These are phyloP conservation scores for Drosophila novamexicana DNA, from an alignment of 1,140 invertebrate species.

Conservation along the genomic window DNA sequence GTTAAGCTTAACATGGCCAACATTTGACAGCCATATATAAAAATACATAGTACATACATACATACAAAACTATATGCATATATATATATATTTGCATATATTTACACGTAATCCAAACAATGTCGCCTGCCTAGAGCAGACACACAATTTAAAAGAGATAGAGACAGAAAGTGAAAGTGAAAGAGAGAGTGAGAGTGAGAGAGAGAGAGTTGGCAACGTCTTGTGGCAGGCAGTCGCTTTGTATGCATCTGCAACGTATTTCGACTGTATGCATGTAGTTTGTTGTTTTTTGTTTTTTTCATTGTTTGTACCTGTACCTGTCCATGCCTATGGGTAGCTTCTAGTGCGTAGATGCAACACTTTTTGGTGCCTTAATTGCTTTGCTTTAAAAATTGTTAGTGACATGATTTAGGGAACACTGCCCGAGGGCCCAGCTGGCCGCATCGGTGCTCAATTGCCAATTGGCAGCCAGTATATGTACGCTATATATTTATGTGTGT, in stretches of 20 bases:
- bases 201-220: neutral
- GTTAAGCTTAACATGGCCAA: slow-evolving; percentile 25
- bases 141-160: slow-evolving; percentile 4
- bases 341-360: slow-evolving; percentile 37
- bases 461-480: neutral
- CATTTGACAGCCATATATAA: slow-evolving; percentile 31
- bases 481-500: neutral
- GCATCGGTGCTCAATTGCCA: slow-evolving; percentile 2
- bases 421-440: slow-evolving; percentile 1
- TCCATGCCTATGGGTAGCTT: slow-evolving; percentile 17
- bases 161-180: neutral
- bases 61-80: slow-evolving; percentile 3
- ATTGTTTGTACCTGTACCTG: slow-evolving; percentile 37
- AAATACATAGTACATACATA: slow-evolving; percentile 7
- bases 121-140: slow-evolving; percentile 19
- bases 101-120: slow-evolving; percentile 20
- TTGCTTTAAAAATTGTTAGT: slow-evolving; percentile 45
- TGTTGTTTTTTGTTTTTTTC: neutral
- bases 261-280: slow-evolving; percentile 26
- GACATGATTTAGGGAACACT: slow-evolving; percentile 34
- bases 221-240: slow-evolving; percentile 7
- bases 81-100: slow-evolving; percentile 7
- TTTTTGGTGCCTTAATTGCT: slow-evolving; percentile 73
- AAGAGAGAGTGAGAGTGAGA: neutral
- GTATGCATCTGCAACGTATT: neutral